Evolutionary conservation across 2,888 invertebrate genomes (phyloP), one percentile per base, ranked within the genome.

Genomic region (Tolmerus cingulatus): DNA sequence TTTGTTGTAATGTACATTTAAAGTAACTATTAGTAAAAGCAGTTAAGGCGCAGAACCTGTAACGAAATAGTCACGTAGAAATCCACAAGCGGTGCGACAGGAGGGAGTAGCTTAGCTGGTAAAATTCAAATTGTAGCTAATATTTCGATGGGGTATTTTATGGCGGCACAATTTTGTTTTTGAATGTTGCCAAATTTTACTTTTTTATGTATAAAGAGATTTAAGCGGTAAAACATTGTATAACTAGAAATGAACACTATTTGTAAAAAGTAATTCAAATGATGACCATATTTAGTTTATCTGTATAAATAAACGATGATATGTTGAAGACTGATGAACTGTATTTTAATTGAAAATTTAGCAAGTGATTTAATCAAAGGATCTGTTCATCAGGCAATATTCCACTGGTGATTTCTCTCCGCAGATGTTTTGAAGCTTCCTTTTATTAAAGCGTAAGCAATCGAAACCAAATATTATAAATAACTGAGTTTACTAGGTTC

Each of bases 151-250:
- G 9, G 27, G n/a, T 74, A 74, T 74, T 74, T 74, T 74, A 85
- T 5, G 43, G 74, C 43, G 30, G 74, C 74, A 85, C 74, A 34
- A 85, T 74, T 46, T 74, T 74, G 74, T 74, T 85, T 74, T 84
- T 74, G 43, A 85, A 74, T 74, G 85, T 85, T 85, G 85, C 85
- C 85, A 85, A 85, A 85, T 74, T 84, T 85, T 74, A 85, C 74
- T 85, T 43, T 85, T 74, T 74, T 57, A 27, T 85, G 14, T 46
- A 74, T 40, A 85, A 85, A 74, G 7, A 23, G 8, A 43, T 19
- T 37, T 37, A n/a, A 46, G 43, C 51, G 51, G 51, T 51, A 79
- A 46, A 40, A 79, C 16, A 79, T 78, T 40, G 43, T 40, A 19
- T 30, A 66, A 30, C 27, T 55, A 81, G 46, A 55, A 81, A 37